Evolutionary conservation across 2,797 vertebrate genomes (phyloP).

Genomic region (Peromyscus melanophrys): DNA sequence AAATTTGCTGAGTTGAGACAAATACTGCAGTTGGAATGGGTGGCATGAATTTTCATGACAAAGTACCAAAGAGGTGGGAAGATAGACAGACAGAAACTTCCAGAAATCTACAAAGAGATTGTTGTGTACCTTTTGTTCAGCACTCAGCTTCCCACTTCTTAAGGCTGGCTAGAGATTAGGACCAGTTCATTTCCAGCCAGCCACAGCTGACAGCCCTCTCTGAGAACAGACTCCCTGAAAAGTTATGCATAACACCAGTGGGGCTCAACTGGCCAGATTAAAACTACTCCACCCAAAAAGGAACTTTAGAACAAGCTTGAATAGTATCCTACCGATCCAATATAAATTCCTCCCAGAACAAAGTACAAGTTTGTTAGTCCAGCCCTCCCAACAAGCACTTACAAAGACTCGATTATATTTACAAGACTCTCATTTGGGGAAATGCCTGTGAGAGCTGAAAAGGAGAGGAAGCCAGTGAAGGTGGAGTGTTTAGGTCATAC

Average conservation of each 20-base stretch:
- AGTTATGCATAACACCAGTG: not conserved
- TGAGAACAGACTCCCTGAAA: constrained; percentile 2
- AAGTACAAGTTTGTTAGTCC: constrained; percentile 28
- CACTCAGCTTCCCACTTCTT: not conserved
- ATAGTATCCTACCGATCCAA: not conserved
- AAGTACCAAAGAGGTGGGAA: not conserved
- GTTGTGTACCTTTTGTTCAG: not conserved
- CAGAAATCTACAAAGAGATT: not conserved
- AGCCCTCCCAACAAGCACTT: not conserved
- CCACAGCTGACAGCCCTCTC: not conserved
- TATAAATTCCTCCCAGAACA: constrained; percentile 31
- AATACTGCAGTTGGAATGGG: not conserved
- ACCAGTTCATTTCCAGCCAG: constrained; percentile 18
- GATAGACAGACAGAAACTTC: not conserved
- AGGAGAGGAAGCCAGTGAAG: not conserved
- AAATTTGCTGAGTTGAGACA: not conserved
- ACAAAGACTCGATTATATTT: constrained; percentile 39
- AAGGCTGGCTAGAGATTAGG: not conserved
- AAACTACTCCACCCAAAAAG: not conserved
- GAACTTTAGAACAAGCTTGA: not conserved
- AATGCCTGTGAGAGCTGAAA: not conserved
- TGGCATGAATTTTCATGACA: constrained; percentile 38
- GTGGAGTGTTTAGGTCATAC: not conserved
- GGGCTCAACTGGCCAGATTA: not conserved
- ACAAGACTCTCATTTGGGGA: constrained; percentile 6